Evolutionary conservation across 1,140 invertebrate genomes (phyloP).

Genomic region (Dreissena polymorpha): DNA sequence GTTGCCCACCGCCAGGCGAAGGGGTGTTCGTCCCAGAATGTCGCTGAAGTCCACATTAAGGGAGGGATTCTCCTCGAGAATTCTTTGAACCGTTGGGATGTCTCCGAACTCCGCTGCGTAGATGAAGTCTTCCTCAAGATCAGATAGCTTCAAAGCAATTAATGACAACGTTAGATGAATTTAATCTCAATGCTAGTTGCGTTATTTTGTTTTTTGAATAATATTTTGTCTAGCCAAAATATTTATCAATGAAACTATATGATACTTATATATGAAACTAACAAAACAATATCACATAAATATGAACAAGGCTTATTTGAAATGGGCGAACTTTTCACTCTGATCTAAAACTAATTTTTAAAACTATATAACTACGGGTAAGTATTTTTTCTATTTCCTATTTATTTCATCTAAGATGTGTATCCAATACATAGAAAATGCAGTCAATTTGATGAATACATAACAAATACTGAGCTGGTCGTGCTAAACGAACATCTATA

Average conservation of each 20-base stretch:
- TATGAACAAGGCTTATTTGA: not conserved
- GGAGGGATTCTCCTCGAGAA: slow-evolving; percentile 70
- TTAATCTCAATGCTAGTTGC: not conserved
- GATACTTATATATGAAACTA: not conserved
- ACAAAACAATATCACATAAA: not conserved
- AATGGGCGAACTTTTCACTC: too few relatives aligned
- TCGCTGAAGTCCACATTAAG: slow-evolving; percentile 75
- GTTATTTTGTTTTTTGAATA: not conserved
- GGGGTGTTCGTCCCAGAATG: slow-evolving; percentile 73
- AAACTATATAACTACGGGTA: too few relatives aligned
- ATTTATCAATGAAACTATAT: not conserved
- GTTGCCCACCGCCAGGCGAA: slow-evolving; percentile 75
- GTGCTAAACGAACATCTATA: too few relatives aligned
- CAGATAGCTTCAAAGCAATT: slow-evolving; percentile 61
- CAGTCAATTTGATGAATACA: too few relatives aligned
- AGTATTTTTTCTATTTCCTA: too few relatives aligned
- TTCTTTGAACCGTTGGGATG: slow-evolving; percentile 71
- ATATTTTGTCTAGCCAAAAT: not conserved
- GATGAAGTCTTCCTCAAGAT: slow-evolving; percentile 72
- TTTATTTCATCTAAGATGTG: too few relatives aligned
- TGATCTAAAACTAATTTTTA: too few relatives aligned
- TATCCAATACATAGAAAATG: too few relatives aligned
- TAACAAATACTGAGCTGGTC: too few relatives aligned
- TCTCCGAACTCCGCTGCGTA: slow-evolving; percentile 75
- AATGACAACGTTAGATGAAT: not conserved